Conservation (phyloP, 2,888 invertebrate species). For the Poecilobothrus nobilitatus region DNA sequence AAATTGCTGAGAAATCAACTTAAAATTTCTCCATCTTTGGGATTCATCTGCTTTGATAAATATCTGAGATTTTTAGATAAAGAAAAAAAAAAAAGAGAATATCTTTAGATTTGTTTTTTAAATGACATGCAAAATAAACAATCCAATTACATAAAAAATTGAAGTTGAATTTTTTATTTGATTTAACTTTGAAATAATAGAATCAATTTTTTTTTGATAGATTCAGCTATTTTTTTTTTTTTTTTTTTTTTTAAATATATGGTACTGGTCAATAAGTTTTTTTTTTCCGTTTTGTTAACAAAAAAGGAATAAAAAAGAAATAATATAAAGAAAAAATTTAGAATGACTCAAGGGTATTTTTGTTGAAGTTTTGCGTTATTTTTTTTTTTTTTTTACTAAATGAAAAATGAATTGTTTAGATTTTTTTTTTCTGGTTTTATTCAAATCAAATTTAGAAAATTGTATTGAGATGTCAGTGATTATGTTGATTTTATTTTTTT, state of each 20-base stretch:
- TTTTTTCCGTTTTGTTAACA: neutral
- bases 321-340: neutral
- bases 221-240: neutral
- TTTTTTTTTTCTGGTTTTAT: no score
- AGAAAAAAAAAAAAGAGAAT: neutral
- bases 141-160: neutral
- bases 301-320: no score
- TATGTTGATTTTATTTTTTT: neutral
- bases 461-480: neutral
- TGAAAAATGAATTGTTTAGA: neutral
- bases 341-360: constrained; percentile 6
- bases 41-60: neutral
- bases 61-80: neutral
- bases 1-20: neutral
- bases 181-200: neutral
- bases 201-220: neutral
- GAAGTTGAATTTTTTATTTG: neutral
- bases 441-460: neutral
- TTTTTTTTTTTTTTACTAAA: neutral
- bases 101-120: neutral
- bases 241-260: no score
- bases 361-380: neutral
- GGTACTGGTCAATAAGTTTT: neutral
- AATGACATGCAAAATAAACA: constrained; percentile 6
- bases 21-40: neutral